Percentiles rank a stretch among this genome's conserved stretches.
Conservation (phyloP, 2,797 vertebrate genomes). For the Uromys caudimaculatus region DNA sequence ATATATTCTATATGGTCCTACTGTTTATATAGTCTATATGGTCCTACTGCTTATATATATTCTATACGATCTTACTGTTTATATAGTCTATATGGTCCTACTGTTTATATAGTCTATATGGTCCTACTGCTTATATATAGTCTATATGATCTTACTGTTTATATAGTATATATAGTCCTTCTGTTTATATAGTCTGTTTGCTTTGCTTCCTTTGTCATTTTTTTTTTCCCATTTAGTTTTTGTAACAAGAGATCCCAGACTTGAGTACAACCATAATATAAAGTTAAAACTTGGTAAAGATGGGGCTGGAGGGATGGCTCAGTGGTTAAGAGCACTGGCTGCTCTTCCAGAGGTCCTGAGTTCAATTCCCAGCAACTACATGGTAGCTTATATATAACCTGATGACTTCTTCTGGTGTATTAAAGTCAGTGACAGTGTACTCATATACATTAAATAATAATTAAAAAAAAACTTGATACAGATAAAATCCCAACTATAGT, state of each 20-base stretch:
- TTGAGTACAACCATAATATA: neutral
- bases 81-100: no score
- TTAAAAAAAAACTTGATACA: neutral
- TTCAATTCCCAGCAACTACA: neutral
- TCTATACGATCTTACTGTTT: no score
- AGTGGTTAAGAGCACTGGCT: neutral
- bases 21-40: no score
- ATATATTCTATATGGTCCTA: no score
- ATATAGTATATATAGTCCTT: no score
- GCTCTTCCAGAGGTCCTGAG: neutral
- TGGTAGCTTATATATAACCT: neutral
- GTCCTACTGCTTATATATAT: no score
- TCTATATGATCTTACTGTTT: no score
- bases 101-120: no score
- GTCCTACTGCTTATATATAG: no score
- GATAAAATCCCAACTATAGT: conserved; percentile 13
- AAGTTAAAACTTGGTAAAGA: neutral
- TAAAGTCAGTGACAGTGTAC: neutral
- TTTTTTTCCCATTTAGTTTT: neutral
- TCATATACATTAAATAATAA: neutral
- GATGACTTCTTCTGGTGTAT: neutral
- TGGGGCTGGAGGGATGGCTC: neutral
- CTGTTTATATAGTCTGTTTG: neutral
- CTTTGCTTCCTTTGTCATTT: neutral
- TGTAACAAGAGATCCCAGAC: conserved; percentile 33